phyloP scores from a whole-genome alignment of 2,888 invertebrate species.

The Mythimna lalbum region DNA sequence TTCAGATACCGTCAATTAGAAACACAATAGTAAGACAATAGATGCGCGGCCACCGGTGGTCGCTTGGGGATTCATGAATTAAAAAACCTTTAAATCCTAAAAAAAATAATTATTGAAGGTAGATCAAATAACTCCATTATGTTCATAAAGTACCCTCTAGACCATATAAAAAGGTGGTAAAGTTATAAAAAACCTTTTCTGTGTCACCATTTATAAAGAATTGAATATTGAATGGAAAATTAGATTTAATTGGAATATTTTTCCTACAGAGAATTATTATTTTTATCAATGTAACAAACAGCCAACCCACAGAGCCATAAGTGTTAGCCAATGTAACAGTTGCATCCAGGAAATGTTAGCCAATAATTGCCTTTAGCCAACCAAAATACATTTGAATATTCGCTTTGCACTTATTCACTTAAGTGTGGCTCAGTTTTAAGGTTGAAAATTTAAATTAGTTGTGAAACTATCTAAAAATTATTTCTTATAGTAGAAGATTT shows the following conservation, averaged over 20 bases:
- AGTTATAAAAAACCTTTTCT: too few relatives aligned
- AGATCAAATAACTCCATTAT: not conserved
- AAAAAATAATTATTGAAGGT: too few relatives aligned
- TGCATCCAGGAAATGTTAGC: slow-evolving; percentile 44
- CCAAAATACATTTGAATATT: slow-evolving; percentile 15
- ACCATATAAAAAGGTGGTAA: not conserved
- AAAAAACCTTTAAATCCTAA: too few relatives aligned
- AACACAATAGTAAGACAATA: too few relatives aligned
- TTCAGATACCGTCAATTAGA: too few relatives aligned
- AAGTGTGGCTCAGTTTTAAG: not conserved
- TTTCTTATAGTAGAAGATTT: not conserved
- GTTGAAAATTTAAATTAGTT: not conserved
- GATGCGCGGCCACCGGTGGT: too few relatives aligned
- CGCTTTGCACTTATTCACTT: not conserved
- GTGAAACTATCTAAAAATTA: not conserved
- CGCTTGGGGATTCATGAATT: too few relatives aligned
- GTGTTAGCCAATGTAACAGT: slow-evolving; percentile 24
- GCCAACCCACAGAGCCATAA: not conserved
- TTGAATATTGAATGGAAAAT: not conserved
- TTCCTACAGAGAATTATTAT: not conserved
- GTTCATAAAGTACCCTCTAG: too few relatives aligned
- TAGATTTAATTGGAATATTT: not conserved
- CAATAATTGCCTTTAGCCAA: slow-evolving; percentile 11
- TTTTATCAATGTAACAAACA: not conserved
- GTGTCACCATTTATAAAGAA: too few relatives aligned